Conservation (phyloP, 92 coral and sea anemone genomes). For the Parazoanthus darwini region DNA sequence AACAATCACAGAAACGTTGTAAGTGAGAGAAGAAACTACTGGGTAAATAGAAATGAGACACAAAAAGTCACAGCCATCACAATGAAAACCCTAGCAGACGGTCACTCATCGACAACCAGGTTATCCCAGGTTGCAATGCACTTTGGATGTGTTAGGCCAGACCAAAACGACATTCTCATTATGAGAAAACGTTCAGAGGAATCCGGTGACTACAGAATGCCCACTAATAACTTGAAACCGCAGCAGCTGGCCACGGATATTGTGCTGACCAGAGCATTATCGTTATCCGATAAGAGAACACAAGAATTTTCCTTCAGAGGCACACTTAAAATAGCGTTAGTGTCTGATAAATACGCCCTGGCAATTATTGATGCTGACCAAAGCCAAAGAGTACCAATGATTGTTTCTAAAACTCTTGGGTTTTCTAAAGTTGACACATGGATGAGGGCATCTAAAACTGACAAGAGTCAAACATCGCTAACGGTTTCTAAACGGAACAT, state of each 20-base stretch:
- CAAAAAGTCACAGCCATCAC: too few relatives aligned
- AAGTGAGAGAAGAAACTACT: too few relatives aligned
- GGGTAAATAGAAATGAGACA: too few relatives aligned
- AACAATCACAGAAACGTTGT: too few relatives aligned
- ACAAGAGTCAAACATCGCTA: background rate
- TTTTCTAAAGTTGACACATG: background rate
- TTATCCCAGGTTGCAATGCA: background rate
- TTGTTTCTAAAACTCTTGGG: background rate
- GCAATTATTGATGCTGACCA: background rate
- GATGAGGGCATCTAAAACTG: background rate
- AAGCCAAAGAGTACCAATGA: background rate
- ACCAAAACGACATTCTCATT: background rate
- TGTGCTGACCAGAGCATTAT: background rate
- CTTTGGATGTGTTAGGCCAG: background rate
- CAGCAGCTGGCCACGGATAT: background rate
- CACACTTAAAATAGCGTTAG: background rate
- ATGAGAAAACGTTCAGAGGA: background rate
- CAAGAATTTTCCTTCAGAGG: background rate
- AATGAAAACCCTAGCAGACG: background rate
- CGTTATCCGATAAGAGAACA: background rate
- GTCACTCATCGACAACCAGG: background rate
- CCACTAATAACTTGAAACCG: too few relatives aligned
- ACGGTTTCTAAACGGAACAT: background rate
- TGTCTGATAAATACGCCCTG: background rate
- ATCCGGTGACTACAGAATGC: background rate